Base-by-base conservation (phyloP, 2,113 vertebrate species). In the Aramus guarauna region DNA sequence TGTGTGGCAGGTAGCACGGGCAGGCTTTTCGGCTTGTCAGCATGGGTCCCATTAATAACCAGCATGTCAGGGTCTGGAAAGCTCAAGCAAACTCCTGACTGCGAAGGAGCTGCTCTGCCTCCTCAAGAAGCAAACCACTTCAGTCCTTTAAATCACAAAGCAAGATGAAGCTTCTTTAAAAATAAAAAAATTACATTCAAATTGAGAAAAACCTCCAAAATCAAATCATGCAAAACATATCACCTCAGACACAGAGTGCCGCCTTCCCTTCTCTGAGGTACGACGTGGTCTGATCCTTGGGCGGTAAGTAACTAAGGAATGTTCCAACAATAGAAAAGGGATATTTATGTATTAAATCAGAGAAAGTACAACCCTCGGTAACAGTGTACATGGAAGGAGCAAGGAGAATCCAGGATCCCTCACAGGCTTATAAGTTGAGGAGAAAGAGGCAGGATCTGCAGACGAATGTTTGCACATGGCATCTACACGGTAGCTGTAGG, bases 1-100 rank as follows among this genome's bases (percentile, higher is more conserved):
- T 73, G 45, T 48, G 23, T 41, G 67, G 62, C 77, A 92, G 62
- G 74, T 82, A 69, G 76, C 27, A 64, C 0, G 2, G 67, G 29
- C 56, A 90, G 53, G 19, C 55, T 32, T 62, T 78, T 34, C 79
- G 71, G 45, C 43, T 78, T 83, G 67, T 76, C 90, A 88, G 75
- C 85, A 59, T 67, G 78, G 21, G 37, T 45, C 71, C 85, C 58
- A 17, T 30, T 91, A 93, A 95, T 85, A 85, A 66, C 62, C 69
- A 95, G 62, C 58, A 82, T 36, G 56, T 52, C 41, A 62, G 55
- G 24, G 30, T 30, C 60, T 71, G 60, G 47, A 84, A 93, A 74
- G 52, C 77, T 85, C 55, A 86, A 81, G 37, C 2, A 52, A 91
- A 63, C 56, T 78, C 34, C 83, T 52, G 64, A 30, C 56, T 84